Evolutionary conservation across 2,797 vertebrate species (phyloP).

Genomic region (Phrynocephalus vlangalii): DNA sequence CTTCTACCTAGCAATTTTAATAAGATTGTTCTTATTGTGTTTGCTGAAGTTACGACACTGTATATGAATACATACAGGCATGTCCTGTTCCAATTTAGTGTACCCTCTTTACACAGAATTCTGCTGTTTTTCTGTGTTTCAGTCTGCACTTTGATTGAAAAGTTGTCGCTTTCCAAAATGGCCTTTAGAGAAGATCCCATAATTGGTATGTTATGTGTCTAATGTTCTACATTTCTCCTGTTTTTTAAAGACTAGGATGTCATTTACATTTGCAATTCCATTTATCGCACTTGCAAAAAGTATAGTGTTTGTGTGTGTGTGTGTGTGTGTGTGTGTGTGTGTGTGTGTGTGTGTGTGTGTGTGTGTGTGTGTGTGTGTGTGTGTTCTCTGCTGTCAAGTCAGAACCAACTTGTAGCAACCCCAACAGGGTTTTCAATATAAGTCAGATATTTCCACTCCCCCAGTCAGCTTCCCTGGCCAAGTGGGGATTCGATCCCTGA

Average conservation of each 20-base stretch:
- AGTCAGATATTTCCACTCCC: no score
- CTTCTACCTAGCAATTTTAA: neutral
- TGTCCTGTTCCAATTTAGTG: neutral
- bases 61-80: neutral
- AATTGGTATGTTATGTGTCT: conserved; percentile 81
- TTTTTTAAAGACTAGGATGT: neutral
- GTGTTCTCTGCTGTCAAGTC: no score
- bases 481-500: no score
- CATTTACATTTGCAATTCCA: neutral
- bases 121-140: conserved; percentile 28
- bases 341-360: no score
- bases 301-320: neutral
- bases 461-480: no score
- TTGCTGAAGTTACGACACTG: neutral
- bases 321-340: no score
- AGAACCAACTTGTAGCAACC: no score
- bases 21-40: neutral
- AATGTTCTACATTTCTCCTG: neutral
- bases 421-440: no score
- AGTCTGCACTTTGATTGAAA: conserved; percentile 93
- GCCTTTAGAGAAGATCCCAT: conserved; percentile 86
- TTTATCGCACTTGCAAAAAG: neutral
- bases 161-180: conserved; percentile 90
- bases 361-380: no score
- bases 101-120: neutral